Evolutionary conservation across 2,113 vertebrate genomes (phyloP).

Genomic region (Diphyllodes magnificus): DNA sequence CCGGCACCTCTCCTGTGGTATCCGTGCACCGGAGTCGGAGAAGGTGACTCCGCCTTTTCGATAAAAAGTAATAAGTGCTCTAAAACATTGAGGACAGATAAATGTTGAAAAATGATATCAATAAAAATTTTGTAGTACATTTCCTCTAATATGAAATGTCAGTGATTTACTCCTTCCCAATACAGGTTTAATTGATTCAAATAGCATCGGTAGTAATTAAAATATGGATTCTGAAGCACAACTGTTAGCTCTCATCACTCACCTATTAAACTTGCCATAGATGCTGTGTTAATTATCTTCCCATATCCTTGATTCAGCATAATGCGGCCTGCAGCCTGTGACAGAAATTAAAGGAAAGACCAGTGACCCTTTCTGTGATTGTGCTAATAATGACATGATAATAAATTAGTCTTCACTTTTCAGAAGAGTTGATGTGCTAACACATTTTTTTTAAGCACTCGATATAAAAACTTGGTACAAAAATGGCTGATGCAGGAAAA

Average conservation of each 20-base stretch:
- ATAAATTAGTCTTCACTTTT: constrained; percentile 81
- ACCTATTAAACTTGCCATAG: constrained; percentile 96
- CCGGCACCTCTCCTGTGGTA: background rate
- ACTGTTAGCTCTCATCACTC: constrained; percentile 84
- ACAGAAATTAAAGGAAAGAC: constrained; percentile 84
- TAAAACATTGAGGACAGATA: constrained; percentile 61
- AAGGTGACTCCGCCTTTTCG: constrained; percentile 18
- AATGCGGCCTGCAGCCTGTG: constrained; percentile 87
- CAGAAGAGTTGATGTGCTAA: constrained; percentile 73
- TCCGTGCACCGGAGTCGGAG: background rate
- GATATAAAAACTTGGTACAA: constrained; percentile 65
- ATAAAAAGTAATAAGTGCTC: constrained; percentile 55
- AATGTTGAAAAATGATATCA: constrained; percentile 69
- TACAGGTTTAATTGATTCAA: constrained; percentile 63
- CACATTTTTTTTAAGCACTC: constrained; percentile 58
- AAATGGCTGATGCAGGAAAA: constrained; percentile 52
- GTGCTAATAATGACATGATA: constrained; percentile 80
- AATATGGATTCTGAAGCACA: constrained; percentile 74
- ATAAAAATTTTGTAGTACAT: constrained; percentile 73
- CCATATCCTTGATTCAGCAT: constrained; percentile 93
- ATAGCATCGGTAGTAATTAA: constrained; percentile 75
- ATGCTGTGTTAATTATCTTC: constrained; percentile 95
- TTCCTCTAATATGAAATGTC: constrained; percentile 61
- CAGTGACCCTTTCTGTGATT: constrained; percentile 82
- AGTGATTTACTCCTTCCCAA: constrained; percentile 71